These are phyloP conservation scores for Remorina albescens DNA, from an alignment of 2,797 vertebrate species.

Conservation along the genomic window DNA sequence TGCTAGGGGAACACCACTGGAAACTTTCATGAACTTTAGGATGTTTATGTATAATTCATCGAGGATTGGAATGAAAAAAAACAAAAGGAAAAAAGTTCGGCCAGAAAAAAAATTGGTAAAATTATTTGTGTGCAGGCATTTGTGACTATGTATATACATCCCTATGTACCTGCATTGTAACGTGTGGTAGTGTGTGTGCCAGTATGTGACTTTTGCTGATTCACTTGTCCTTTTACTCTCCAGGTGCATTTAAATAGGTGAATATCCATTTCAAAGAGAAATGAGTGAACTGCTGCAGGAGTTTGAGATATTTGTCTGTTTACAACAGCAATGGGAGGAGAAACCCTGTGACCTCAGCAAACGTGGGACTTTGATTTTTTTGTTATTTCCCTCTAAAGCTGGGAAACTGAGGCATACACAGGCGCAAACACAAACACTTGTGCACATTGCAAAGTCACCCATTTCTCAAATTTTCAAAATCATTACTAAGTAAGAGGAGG, in stretches of 20 bases:
- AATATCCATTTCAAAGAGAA: constrained; percentile 79
- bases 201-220: neutral
- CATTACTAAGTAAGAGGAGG: constrained; percentile 51
- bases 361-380: constrained; percentile 69
- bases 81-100: constrained; percentile 33
- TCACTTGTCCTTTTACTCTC: constrained; percentile 40
- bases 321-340: constrained; percentile 47
- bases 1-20: constrained; percentile 26
- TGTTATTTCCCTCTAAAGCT: constrained; percentile 59
- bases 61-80: constrained; percentile 25
- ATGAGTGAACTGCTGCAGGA: constrained; percentile 39
- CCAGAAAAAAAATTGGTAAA: constrained; percentile 46
- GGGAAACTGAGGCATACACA: constrained; percentile 52
- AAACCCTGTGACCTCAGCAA: constrained; percentile 62
- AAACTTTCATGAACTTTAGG: constrained; percentile 58
- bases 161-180: neutral
- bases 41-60: constrained; percentile 71
- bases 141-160: constrained; percentile 20
- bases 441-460: constrained; percentile 26
- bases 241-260: constrained; percentile 53
- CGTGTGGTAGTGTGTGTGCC: constrained; percentile 8
- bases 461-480: constrained; percentile 49
- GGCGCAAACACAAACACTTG: constrained; percentile 40
- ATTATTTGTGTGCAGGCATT: constrained; percentile 42
- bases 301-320: constrained; percentile 63